These are phyloP conservation scores for Phrynocephalus forsythii DNA, from an alignment of 2,797 vertebrate genomes.

Conservation along the genomic window DNA sequence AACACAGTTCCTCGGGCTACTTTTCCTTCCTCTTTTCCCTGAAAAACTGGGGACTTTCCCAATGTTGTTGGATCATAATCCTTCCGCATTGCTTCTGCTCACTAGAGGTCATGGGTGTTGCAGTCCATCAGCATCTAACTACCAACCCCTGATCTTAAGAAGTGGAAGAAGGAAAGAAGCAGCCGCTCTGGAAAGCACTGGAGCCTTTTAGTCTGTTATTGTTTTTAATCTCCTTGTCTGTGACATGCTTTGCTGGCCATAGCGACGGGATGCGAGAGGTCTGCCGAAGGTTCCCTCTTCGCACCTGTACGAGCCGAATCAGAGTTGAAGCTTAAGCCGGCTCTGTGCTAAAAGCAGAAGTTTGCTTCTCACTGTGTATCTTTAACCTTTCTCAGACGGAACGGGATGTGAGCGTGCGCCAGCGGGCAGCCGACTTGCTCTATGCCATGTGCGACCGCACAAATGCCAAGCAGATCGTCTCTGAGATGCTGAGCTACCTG, in stretches of 20 bases:
- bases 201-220: neutral
- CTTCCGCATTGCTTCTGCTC: too few relatives aligned
- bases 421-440: slow-evolving; percentile 90
- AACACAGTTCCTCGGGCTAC: too few relatives aligned
- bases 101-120: neutral
- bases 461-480: slow-evolving; percentile 92
- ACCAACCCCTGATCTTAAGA: neutral
- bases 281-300: neutral
- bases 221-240: neutral
- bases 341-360: neutral
- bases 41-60: too few relatives aligned
- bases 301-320: neutral
- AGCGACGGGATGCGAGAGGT: neutral
- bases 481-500: slow-evolving; percentile 93
- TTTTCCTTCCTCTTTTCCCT: too few relatives aligned
- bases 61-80: too few relatives aligned
- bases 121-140: neutral
- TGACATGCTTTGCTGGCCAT: neutral
- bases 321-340: slow-evolving; percentile 71
- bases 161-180: neutral
- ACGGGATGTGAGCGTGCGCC: slow-evolving; percentile 90
- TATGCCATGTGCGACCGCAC: slow-evolving; percentile 96
- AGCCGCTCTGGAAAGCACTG: neutral
- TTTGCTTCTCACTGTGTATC: neutral
- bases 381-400: slow-evolving; percentile 81